phyloP scores from a whole-genome alignment of 2,113 vertebrate species.

The Polypterus bichir region DNA sequence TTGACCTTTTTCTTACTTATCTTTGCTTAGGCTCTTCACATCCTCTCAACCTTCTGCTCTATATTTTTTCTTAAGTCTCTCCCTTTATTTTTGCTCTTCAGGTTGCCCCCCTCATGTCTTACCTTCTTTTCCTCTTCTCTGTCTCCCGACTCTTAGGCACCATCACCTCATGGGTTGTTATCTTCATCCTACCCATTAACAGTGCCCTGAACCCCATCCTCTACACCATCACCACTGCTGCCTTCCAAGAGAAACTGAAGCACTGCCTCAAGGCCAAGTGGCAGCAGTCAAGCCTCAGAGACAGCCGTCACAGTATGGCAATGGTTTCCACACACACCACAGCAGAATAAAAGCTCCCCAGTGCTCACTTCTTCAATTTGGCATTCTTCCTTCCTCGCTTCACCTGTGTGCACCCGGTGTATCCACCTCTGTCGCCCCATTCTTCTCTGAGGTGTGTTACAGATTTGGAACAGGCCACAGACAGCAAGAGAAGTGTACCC shows the following conservation, averaged over 20 bases:
- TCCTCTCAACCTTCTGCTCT: neutral
- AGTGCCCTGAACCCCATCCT: constrained; percentile 27
- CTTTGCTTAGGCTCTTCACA: neutral
- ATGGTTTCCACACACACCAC: neutral
- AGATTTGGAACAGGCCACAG: neutral
- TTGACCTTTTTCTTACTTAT: too few species aligned
- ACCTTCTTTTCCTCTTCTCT: neutral
- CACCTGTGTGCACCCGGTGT: neutral
- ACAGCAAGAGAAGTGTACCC: neutral
- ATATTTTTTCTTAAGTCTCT: too few species aligned
- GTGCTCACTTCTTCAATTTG: accelerated
- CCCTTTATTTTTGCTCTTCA: too few species aligned
- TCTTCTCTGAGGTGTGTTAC: neutral
- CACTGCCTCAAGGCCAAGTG: constrained; percentile 15
- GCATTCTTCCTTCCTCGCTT: neutral
- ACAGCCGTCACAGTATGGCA: neutral
- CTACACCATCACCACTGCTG: constrained; percentile 23
- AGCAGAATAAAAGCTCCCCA: neutral
- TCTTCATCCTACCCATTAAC: constrained; percentile 36
- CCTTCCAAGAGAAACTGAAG: constrained; percentile 25
- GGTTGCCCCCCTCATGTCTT: neutral
- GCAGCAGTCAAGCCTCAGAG: neutral
- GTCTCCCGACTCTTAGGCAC: constrained; percentile 16
- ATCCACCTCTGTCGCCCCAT: neutral
- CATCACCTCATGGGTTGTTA: constrained; percentile 32